phyloP scores from a whole-genome alignment of 2,888 invertebrate species.

The Drosophila merina region DNA sequence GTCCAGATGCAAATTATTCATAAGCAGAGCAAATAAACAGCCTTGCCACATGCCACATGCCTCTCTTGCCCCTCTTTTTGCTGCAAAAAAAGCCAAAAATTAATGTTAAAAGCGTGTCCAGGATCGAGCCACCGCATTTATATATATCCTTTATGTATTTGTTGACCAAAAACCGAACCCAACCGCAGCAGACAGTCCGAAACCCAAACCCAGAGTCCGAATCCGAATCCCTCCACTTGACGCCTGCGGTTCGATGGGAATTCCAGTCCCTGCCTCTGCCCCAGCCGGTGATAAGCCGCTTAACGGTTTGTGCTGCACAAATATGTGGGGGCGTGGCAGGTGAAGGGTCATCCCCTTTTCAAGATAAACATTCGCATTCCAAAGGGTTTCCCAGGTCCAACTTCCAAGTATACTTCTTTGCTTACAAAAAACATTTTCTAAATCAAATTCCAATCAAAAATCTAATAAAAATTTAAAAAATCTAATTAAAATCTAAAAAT shows the following conservation, averaged over 20 bases:
- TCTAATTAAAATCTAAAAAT: too few species aligned
- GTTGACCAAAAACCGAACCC: constrained; percentile 7
- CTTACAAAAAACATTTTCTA: too few species aligned
- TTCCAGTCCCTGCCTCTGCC: constrained; percentile 17
- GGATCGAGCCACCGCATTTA: background rate
- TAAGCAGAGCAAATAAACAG: constrained; percentile 68
- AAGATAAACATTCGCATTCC: too few species aligned
- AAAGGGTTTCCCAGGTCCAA: too few species aligned
- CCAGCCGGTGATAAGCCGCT: constrained; percentile 56
- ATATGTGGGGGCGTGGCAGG: constrained; percentile 40
- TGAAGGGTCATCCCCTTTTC: background rate
- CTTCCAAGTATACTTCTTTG: too few species aligned
- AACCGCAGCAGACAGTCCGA: constrained; percentile 25
- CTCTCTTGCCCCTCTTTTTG: too few species aligned
- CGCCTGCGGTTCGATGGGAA: constrained; percentile 33
- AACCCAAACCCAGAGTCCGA: constrained; percentile 1
- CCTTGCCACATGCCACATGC: constrained; percentile 22
- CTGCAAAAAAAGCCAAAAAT: constrained; percentile 56
- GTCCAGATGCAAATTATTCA: constrained; percentile 71
- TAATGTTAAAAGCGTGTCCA: constrained; percentile 57
- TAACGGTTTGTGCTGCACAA: constrained; percentile 62
- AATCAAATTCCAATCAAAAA: background rate
- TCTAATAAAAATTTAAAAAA: background rate
- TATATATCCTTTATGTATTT: background rate
- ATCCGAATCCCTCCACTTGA: constrained; percentile 22